Percentiles rank a stretch among this genome's conserved stretches.
These are phyloP conservation scores for Julus scandinavius DNA, from an alignment of 2,888 invertebrate species.

Conservation along the genomic window DNA sequence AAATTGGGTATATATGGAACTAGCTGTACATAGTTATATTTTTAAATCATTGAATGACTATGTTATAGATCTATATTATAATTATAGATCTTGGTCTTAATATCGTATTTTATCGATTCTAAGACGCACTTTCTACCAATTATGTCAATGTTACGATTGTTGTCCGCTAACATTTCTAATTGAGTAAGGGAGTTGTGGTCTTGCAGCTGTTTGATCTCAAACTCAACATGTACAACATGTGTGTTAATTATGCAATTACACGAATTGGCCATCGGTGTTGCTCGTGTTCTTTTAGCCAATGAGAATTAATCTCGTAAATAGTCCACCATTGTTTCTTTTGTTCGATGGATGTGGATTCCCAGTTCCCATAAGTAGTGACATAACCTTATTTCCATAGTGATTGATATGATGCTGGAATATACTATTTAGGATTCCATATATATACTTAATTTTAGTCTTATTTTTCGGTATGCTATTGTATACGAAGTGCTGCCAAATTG, in stretches of 20 bases:
- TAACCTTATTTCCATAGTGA: not conserved
- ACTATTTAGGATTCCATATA: not conserved
- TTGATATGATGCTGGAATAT: not conserved
- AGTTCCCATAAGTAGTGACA: not conserved
- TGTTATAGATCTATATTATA: no score
- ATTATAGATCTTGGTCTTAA: no score
- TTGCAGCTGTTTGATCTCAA: slow-evolving; percentile 38
- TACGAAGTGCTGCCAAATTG: not conserved
- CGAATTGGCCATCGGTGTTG: not conserved
- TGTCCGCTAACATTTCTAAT: not conserved
- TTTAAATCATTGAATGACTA: no score
- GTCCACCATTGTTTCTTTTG: not conserved
- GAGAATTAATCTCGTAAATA: not conserved
- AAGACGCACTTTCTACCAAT: no score
- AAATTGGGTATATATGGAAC: no score
- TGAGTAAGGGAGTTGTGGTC: not conserved
- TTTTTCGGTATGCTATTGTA: not conserved
- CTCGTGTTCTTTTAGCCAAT: not conserved
- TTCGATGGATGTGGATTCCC: not conserved
- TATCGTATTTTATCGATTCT: no score
- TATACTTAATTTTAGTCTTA: not conserved
- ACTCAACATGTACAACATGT: not conserved
- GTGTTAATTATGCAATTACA: slow-evolving; percentile 40
- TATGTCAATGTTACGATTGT: not conserved
- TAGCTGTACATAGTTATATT: no score